A percentile compares a stretch with the other conserved stretches of the same genome.
Conservation (phyloP, 1,140 invertebrate species). For the Geopemphigus sp. region DNA sequence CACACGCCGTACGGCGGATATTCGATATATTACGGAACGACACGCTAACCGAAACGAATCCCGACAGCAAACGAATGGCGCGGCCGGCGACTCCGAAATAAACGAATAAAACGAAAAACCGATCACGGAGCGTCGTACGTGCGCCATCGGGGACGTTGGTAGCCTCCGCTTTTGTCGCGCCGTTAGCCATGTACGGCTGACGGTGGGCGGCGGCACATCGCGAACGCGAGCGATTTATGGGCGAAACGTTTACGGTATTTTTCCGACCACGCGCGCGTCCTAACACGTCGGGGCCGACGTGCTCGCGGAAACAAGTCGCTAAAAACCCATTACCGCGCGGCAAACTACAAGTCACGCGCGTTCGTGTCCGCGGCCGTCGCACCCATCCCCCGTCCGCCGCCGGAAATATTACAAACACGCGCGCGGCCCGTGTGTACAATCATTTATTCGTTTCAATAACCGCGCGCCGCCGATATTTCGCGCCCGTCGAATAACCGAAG, state of each 20-base stretch:
- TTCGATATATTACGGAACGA: too few relatives aligned
- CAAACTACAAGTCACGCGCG: constrained; percentile 14
- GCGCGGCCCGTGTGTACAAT: too few relatives aligned
- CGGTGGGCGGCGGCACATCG: constrained; percentile 10
- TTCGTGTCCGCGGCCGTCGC: not conserved
- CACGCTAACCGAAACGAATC: not conserved
- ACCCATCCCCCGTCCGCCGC: too few relatives aligned
- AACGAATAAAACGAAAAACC: not conserved
- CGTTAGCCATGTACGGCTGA: too few relatives aligned
- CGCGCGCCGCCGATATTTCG: too few relatives aligned
- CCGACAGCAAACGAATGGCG: constrained; percentile 3
- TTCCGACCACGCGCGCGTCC: not conserved
- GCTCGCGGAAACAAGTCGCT: constrained; percentile 8
- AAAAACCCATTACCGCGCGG: not conserved
- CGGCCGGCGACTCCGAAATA: not conserved
- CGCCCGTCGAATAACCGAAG: too few relatives aligned
- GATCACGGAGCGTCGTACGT: constrained; percentile 1
- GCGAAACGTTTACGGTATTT: constrained; percentile 23
- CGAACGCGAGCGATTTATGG: constrained; percentile 9
- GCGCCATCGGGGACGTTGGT: not conserved
- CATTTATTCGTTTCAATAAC: too few relatives aligned
- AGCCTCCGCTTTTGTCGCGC: too few relatives aligned
- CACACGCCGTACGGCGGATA: too few relatives aligned
- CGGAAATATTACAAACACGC: too few relatives aligned
- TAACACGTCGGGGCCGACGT: too few relatives aligned